Base-by-base conservation (phyloP, 2,888 invertebrate genomes). In the Schrankia costaestrigalis region DNA sequence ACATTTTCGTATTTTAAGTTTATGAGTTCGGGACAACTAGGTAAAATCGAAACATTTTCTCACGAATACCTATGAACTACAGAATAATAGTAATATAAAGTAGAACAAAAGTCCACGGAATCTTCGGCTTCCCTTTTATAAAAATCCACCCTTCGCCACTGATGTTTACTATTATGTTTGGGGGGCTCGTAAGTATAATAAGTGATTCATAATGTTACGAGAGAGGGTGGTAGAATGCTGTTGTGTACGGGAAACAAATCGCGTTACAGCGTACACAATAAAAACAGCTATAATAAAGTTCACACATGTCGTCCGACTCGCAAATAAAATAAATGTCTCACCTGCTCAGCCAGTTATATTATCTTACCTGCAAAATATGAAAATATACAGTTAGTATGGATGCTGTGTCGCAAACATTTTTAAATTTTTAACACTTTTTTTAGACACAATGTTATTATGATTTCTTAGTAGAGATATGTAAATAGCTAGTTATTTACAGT, bases 311-410 rank as follows among this genome's bases (percentile, higher is more conserved):
- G 59, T 43, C 50, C 53, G 55, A 54, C 63, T 69, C 68, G 69
- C 73, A 74, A 74, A 77, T 49, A 68, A 68, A 75, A 71, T 67
- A 77, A 76, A 77, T 75, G 62, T 59, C 75, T 76, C 76, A 74
- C 75, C 73, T 67, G 69, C 63, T 57, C 41, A 43, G 57, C 71
- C 66, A 62, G 70, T 70, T 67, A 56, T 53, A 53, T 58, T 53
- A 53, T 58, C 78, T 80, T 82, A 82, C 82, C 83, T 82, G 81
- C 64, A 67, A 79, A 62, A 75, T 62, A 74, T 70, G 76, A 73
- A 73, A 71, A 61, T 55, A 62, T 50, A 65, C 63, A 56, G 68
- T 78, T 73, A 73, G 59, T 65, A 46, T n/a, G n/a, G 37, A 57
- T 48, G 49, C 47, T 49, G 43, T 30, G 31, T 35, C 39, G 27